Conservation (phyloP, 2,113 vertebrate species). For the Xiphophorus couchianus region DNA sequence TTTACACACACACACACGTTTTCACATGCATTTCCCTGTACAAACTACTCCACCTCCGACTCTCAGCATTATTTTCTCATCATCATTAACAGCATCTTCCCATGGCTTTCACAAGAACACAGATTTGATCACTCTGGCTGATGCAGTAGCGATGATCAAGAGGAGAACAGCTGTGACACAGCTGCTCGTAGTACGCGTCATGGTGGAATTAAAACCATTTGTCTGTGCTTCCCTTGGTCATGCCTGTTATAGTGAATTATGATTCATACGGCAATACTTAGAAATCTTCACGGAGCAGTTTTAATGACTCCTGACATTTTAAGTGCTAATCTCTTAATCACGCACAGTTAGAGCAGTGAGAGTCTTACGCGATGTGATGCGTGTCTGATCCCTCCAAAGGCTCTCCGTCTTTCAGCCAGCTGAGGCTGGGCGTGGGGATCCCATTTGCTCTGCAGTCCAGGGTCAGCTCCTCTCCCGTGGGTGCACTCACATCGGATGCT, state of each 20-base stretch:
- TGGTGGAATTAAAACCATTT: constrained; percentile 53
- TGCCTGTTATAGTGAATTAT: constrained; percentile 13
- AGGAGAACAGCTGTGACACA: constrained; percentile 62
- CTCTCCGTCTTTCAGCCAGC: constrained; percentile 88
- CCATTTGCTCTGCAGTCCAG: constrained; percentile 85
- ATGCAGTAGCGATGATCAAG: constrained; percentile 17
- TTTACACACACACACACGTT: constrained; percentile 8
- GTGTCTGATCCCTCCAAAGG: constrained; percentile 69
- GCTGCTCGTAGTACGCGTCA: constrained; percentile 46
- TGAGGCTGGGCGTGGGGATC: constrained; percentile 81
- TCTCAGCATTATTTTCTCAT: constrained; percentile 37
- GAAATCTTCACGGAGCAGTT: constrained; percentile 9
- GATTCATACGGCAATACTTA: constrained; percentile 28
- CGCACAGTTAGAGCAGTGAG: neutral
- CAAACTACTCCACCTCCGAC: constrained; percentile 11
- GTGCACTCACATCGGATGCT: constrained; percentile 80
- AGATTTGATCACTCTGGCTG: constrained; percentile 25
- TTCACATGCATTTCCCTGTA: constrained; percentile 8
- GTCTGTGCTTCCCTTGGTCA: constrained; percentile 20
- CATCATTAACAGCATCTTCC: constrained; percentile 35
- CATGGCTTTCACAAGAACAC: constrained; percentile 46
- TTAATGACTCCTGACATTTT: constrained; percentile 14
- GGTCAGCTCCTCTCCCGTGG: constrained; percentile 76
- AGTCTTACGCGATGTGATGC: constrained; percentile 69
- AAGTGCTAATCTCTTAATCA: neutral